Evolutionary conservation across 2,113 vertebrate species (phyloP).

Genomic region (Chaetodon auriga): DNA sequence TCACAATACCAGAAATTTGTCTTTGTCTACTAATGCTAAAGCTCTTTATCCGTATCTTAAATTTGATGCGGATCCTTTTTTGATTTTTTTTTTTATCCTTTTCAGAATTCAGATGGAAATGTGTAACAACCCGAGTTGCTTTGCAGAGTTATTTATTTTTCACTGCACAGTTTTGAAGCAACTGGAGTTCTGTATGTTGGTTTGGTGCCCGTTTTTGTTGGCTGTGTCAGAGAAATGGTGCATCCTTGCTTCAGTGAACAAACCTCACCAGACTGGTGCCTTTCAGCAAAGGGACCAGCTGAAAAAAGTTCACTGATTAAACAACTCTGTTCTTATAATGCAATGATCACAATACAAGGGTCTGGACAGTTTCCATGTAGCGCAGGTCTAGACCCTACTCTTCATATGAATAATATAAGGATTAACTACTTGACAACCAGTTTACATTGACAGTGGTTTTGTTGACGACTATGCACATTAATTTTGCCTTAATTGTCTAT

Average conservation of each 20-base stretch:
- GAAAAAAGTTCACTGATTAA: background rate
- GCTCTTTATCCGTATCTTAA: background rate
- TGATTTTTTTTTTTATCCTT: no score
- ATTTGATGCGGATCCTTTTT: no score
- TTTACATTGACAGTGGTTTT: background rate
- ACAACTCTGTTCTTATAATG: slow-evolving; percentile 1
- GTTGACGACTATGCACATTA: background rate
- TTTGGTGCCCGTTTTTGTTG: slow-evolving; percentile 3
- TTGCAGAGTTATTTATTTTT: slow-evolving; percentile 1
- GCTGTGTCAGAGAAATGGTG: background rate
- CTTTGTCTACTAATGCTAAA: background rate
- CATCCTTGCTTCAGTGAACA: background rate
- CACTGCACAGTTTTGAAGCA: slow-evolving; percentile 5
- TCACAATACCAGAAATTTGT: slow-evolving; percentile 59
- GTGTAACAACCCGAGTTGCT: background rate
- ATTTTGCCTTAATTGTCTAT: no score
- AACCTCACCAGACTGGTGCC: background rate
- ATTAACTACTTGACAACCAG: background rate
- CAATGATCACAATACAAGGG: background rate
- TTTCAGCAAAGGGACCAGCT: background rate
- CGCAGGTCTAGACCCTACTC: no score
- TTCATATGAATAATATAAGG: background rate
- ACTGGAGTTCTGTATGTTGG: background rate
- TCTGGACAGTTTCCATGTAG: no score
- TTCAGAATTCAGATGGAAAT: background rate